Conservation (phyloP, 2,113 vertebrate species). For the Ammospiza nelsoni region DNA sequence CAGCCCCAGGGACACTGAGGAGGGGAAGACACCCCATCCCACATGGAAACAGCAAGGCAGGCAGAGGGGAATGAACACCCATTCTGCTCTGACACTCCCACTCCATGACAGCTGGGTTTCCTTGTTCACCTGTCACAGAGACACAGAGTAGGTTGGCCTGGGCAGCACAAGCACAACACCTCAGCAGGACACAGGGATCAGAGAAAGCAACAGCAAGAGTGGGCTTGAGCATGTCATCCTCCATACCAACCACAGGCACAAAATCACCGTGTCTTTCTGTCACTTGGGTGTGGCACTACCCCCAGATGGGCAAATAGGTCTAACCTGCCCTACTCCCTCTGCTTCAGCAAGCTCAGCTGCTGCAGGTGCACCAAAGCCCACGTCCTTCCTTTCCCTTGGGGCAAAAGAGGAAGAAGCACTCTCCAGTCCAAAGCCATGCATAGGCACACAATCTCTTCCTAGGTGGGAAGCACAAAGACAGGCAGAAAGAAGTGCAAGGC, state of each 20-base stretch:
- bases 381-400: not conserved
- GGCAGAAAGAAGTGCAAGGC: not conserved
- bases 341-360: not conserved
- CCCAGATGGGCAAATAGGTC: accelerated
- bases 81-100: not conserved
- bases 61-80: not conserved
- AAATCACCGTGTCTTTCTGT: not conserved
- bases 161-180: not conserved
- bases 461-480: not conserved
- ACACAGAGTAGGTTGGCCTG: not conserved
- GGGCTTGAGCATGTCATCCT: not conserved
- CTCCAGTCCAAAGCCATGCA: not conserved
- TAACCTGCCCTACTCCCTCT: not conserved
- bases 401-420: not conserved
- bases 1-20: not conserved
- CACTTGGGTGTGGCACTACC: not conserved
- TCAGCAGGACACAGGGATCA: constrained; percentile 12
- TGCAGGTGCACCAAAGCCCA: not conserved
- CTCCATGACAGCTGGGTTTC: not conserved
- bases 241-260: not conserved
- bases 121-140: not conserved
- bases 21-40: not conserved
- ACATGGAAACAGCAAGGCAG: not conserved
- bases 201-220: not conserved
- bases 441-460: not conserved